A percentile compares a stretch with the other conserved stretches of the same genome.
Evolutionary conservation across 2,888 invertebrate species (phyloP).

Genomic region (Aphidius colemani): DNA sequence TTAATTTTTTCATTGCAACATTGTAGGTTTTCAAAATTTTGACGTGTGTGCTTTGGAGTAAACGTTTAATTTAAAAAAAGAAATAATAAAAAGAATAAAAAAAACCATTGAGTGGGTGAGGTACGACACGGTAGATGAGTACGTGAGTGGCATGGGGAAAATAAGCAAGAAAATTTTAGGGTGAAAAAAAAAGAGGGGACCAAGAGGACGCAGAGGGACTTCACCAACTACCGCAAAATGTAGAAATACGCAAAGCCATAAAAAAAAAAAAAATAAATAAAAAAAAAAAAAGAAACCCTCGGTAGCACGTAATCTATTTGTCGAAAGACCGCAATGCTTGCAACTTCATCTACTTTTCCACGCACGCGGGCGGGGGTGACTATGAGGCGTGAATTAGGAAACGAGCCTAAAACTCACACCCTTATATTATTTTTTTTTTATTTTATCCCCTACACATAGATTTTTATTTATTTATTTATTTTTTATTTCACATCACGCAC

Average conservation of each 20-base stretch:
- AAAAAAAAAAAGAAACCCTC: conserved; percentile 37
- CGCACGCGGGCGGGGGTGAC: conserved; percentile 32
- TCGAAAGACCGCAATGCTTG: conserved; percentile 52
- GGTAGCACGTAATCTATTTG: conserved; percentile 60
- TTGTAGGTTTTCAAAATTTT: too few relatives aligned
- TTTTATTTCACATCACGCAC: too few relatives aligned
- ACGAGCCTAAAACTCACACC: conserved; percentile 3
- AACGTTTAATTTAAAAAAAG: too few relatives aligned
- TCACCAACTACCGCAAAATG: conserved; percentile 26
- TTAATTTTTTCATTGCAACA: too few relatives aligned
- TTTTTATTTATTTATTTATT: background rate
- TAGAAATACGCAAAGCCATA: conserved; percentile 32
- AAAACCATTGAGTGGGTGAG: conserved; percentile 21
- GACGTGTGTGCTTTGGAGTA: too few relatives aligned
- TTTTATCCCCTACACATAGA: background rate
- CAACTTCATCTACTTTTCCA: conserved; percentile 37
- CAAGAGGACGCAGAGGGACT: conserved; percentile 18
- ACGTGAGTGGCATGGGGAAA: conserved; percentile 57
- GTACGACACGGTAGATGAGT: conserved; percentile 49
- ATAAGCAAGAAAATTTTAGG: conserved; percentile 36
- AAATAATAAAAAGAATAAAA: too few relatives aligned
- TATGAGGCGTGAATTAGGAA: conserved; percentile 31
- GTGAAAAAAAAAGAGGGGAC: conserved; percentile 40
- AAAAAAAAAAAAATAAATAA: conserved; percentile 13
- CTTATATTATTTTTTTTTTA: conserved; percentile 6